Evolutionary conservation across 2,888 invertebrate species (phyloP), one percentile per base, ranked within the genome.

Genomic region (Blastobasis adustella): DNA sequence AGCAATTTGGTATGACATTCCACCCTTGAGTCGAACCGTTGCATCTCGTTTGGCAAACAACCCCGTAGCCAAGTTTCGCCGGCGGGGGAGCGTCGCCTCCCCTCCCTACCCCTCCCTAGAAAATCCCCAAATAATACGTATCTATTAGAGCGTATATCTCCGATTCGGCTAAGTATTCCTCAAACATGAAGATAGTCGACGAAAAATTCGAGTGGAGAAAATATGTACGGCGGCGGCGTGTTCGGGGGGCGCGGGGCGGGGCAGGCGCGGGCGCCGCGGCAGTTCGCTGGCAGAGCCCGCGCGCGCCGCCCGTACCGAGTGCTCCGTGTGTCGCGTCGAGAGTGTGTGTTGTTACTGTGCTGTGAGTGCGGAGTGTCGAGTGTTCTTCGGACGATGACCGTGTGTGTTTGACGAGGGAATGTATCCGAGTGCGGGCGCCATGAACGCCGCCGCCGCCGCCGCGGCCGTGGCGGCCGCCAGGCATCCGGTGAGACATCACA

Each of bases 401-500:
- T 72, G 79, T 76, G 82, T 80, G 83, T 82, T 82, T 90, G 82
- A 89, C 89, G 81, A 77, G 81, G 90, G 90, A 88, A 95, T 95
- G 95, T 95, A 94, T 92, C 94, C 94, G 63, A 93, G 93, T 90
- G 93, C 94, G 90, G 94, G 94, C 90, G 89, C 89, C 58, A 95
- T 94, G 92, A 95, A 94, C 90, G 94, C 94, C 84, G 94, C 94
- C 85, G 94, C 94, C 80, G 94, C 93, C 79, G 94, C 94, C 76
- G 95, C 94, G 78, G 95, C 93, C 74, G 94, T 92, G 79, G 94
- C 93, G 86, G 94, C 94, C 87, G 94, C 95, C 62, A 92, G 95
- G 89, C 95, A 95, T 91, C 95, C 95, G 93, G 95, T 95, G 90
- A 93, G 93, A 64, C 63, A 59, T 59, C 62, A 65, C 58, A 63